A percentile compares a stretch with the other conserved stretches of the same genome.
phyloP scores from a whole-genome alignment of 2,888 invertebrate genomes.

The Heliconius charithonia region DNA sequence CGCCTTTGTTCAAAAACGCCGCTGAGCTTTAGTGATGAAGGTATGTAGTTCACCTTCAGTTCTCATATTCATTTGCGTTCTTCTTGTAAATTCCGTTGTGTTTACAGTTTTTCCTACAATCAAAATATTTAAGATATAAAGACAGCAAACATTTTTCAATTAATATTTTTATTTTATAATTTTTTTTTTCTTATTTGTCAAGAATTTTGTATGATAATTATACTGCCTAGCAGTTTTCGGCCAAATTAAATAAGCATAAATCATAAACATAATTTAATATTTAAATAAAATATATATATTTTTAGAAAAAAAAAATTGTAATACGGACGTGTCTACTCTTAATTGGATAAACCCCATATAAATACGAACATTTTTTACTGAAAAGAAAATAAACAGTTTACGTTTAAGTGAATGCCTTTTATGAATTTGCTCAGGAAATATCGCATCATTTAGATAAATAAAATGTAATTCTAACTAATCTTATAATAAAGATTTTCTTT shows the following conservation, averaged over 20 bases:
- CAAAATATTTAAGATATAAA: neutral
- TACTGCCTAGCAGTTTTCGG: too few species aligned
- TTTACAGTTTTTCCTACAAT: neutral
- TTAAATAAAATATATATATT: neutral
- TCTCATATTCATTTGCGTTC: neutral
- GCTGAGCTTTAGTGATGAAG: neutral
- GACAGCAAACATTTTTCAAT: neutral
- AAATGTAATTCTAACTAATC: too few species aligned
- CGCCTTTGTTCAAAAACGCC: neutral
- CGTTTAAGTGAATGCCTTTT: neutral
- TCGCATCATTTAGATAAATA: neutral
- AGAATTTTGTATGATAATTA: neutral
- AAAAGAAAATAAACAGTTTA: neutral
- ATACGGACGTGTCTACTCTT: neutral
- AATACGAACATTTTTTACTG: neutral
- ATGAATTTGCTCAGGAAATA: neutral
- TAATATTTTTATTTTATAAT: neutral
- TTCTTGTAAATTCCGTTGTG: neutral
- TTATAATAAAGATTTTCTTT: too few species aligned
- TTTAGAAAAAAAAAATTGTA: neutral
- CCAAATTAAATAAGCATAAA: neutral
- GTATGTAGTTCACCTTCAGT: conserved; percentile 17
- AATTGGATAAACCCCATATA: neutral
- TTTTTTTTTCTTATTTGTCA: neutral
- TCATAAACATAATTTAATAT: neutral